A percentile compares a stretch with the other conserved stretches of the same genome.
These are phyloP conservation scores for Lagopus leucura DNA, from an alignment of 2,113 vertebrate genomes.

Conservation along the genomic window DNA sequence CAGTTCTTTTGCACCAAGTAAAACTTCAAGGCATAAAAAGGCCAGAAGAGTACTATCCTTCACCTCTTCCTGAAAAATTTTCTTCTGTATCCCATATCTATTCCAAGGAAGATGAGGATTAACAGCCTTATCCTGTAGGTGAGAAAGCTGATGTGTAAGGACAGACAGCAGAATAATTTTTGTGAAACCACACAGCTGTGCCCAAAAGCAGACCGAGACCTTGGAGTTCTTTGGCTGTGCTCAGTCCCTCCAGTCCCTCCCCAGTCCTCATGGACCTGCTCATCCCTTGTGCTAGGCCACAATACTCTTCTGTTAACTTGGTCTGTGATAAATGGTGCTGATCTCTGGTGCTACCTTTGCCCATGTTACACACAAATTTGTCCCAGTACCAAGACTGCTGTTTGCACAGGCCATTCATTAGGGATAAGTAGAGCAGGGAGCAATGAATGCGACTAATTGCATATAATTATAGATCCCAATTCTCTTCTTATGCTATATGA, in stretches of 20 bases:
- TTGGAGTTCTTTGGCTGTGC: not conserved
- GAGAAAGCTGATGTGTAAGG: not conserved
- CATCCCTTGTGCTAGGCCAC: rapidly evolving
- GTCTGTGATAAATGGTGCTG: not conserved
- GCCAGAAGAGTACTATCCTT: not conserved
- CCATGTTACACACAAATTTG: not conserved
- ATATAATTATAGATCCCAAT: conserved; percentile 62
- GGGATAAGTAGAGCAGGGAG: conserved; percentile 63
- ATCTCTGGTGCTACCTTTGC: not conserved
- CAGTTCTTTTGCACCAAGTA: not conserved
- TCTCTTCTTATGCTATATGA: conserved; percentile 55
- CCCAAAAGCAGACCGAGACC: not conserved
- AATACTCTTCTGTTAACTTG: not conserved
- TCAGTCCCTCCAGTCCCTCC: not conserved
- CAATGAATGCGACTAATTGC: conserved; percentile 66
- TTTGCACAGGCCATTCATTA: conserved; percentile 66
- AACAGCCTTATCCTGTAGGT: not conserved
- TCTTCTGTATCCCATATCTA: not conserved
- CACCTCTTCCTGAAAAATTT: not conserved
- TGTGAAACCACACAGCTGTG: not conserved
- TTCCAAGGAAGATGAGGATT: not conserved
- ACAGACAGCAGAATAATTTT: not conserved
- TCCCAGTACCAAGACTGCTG: conserved; percentile 30
- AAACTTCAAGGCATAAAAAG: not conserved
- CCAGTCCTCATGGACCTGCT: not conserved